Percentiles rank a stretch among this genome's conserved stretches.
phyloP scores from a whole-genome alignment of 2,113 vertebrate species.

The Lampris incognitus region DNA sequence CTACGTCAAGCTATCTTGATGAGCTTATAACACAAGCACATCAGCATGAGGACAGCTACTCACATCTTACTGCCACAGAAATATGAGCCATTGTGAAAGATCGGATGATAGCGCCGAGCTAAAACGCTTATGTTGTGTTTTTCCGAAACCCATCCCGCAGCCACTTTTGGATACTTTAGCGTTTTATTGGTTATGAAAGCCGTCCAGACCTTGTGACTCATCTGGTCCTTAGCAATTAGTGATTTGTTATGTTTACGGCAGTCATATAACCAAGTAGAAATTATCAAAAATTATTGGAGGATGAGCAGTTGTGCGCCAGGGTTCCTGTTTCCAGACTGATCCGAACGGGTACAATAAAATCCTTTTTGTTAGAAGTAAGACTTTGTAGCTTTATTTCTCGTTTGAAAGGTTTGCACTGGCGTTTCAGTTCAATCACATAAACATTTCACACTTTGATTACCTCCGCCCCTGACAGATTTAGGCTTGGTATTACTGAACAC shows the following conservation, averaged over 20 bases:
- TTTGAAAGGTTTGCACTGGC: too few relatives aligned
- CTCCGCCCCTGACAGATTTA: too few relatives aligned
- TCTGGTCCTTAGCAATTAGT: not conserved
- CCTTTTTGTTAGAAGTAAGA: too few relatives aligned
- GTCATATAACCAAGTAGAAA: not conserved
- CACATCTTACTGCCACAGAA: conserved; percentile 23
- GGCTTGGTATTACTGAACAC: too few relatives aligned
- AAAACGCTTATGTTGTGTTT: not conserved
- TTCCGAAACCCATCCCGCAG: not conserved
- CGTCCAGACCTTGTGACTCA: not conserved
- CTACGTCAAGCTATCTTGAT: conserved; percentile 48
- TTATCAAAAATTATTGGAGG: not conserved
- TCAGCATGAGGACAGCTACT: conserved; percentile 28
- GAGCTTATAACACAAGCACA: conserved; percentile 41
- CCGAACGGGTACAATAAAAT: too few relatives aligned
- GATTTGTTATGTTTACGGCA: not conserved
- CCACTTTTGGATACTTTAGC: not conserved
- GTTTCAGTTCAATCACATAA: not conserved
- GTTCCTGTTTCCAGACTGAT: too few relatives aligned
- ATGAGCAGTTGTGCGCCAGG: too few relatives aligned
- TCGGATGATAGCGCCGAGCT: not conserved
- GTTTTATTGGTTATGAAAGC: not conserved
- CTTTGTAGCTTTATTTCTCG: too few relatives aligned
- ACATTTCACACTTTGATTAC: not conserved
- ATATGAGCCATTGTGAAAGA: conserved; percentile 28